Evolutionary conservation across 2,113 vertebrate species (phyloP), one percentile per base, ranked within the genome.

Genomic region (Rhinogobius similis): DNA sequence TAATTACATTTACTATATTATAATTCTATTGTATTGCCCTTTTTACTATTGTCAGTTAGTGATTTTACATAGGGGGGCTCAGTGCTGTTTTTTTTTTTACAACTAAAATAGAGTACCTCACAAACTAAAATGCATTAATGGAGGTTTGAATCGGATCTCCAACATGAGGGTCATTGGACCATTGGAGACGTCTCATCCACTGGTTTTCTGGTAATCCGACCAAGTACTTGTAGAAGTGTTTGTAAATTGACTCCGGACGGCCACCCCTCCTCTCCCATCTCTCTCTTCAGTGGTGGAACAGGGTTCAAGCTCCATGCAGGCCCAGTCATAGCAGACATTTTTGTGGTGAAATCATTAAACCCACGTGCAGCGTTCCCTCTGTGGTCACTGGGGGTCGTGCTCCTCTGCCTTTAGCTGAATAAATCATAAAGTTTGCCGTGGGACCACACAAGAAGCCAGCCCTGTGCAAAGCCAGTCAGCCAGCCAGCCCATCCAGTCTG

Each of bases 261-360:
- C 81, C 50, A 36, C 93, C 93, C 93, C 93, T 94, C 62, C 39
- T n/a, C 18, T 88, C 91, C 29, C 56, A 55, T 16, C 23, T 46
- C 48, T n/a, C n/a, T 61, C 38, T 26, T 72, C 77, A 70, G 56
- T 68, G 72, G 81, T 75, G 77, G 78, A 79, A 73, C 82, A 73
- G 82, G 78, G 62, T 76, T 67, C 64, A 78, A 93, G 95, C 94
- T 92, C 89, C 93, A 91, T 90, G 93, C 94, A 93, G 94, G 93
- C 95, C 95, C 94, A 96, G 95, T 95, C 96, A 97, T 98, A 96
- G 96, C 96, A 97, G 95, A 97, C 95, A 97, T 99, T 98, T 98
- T 97, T 98, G 97, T 95, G 98, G 96, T 96, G 96, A 97, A 97
- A 96, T 97, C 96, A 98, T 98, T 96, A 98, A 98, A 96, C 96